phyloP scores from a whole-genome alignment of 2,797 vertebrate species.

The Siniperca obscura region DNA sequence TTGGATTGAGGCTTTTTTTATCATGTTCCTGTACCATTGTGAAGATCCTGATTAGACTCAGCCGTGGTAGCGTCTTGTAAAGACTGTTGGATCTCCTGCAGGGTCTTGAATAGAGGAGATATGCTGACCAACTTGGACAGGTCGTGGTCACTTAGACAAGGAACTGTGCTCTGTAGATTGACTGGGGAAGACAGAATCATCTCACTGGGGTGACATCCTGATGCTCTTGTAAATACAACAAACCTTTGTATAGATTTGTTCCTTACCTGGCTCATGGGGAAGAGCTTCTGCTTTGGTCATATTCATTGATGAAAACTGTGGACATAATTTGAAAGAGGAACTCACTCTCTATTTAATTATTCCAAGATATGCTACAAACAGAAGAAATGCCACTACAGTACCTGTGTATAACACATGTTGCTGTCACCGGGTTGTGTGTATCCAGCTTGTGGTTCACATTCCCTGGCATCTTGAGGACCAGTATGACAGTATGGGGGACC shows the following conservation, averaged over 20 bases:
- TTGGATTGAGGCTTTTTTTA: not conserved
- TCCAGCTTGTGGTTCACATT: conserved; percentile 68
- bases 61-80: conserved; percentile 74
- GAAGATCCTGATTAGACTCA: conserved; percentile 38
- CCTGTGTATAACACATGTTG: conserved; percentile 66
- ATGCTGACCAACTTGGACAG: conserved; percentile 83
- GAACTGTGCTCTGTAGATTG: conserved; percentile 60
- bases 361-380: conserved; percentile 7
- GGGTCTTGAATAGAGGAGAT: conserved; percentile 87
- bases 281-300: conserved; percentile 68
- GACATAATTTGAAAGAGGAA: conserved; percentile 6
- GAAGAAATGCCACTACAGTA: conserved; percentile 16
- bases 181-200: conserved; percentile 50
- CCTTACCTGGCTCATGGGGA: conserved; percentile 70
- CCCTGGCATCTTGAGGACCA: conserved; percentile 56
- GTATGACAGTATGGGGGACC: conserved; percentile 32
- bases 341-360: not conserved
- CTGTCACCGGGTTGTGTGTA: conserved; percentile 46
- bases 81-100: conserved; percentile 86
- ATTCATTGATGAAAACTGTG: conserved; percentile 66
- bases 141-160: conserved; percentile 84
- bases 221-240: not conserved
- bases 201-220: not conserved
- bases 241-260: not conserved
- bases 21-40: conserved; percentile 42